Base-by-base conservation (phyloP, 1,140 invertebrate species). In the Venustaconcha ellipsiformis region DNA sequence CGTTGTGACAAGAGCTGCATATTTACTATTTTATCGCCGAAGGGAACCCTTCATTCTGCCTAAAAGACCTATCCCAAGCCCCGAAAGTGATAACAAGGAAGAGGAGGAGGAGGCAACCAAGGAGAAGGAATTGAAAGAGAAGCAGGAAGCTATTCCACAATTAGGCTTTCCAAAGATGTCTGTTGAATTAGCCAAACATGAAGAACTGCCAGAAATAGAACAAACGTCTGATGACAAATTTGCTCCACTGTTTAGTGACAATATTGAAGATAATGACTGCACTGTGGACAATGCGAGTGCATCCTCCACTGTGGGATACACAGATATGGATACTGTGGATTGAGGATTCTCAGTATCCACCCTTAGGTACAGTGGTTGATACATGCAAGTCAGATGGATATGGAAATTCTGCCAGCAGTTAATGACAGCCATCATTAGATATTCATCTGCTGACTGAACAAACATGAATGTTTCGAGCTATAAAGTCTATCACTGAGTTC, bases 11-110 rank as follows among this genome's bases (percentile, higher is more conserved):
- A 70, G 80, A 18, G 84, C 88, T 57, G 91, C 91, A 3, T 92
- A 92, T 78, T 80, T 92, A 8, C 84, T 92, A 14, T 91, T 92
- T 70, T 92, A 92, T 78, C 88, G 90, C 23, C 83, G 87, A 17
- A 84, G 90, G 58, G 71, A 80, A 26, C 69, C 72, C 6, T 81
- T 83, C 48, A 26, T 70, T 23, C 68, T 71, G 20, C 57, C 72
- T 59, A 55, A 70, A 37, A 57, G 60, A 18, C 13, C 68, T 72
- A 14, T 66, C 72, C 14, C 23, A 26, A 48, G 56, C 5, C 57
- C 37, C n/a, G 20, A 6, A 55, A 20, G 60, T 8, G n/a, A 56
- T 60, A 37, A 1, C 12, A 59, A 76, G 12, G 77, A 74, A 8
- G 70, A 68, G 14, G 57, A 67, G n/a, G 57, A 58, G 15, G 63